These are phyloP conservation scores for Adelges cooleyi DNA, from an alignment of 1,140 invertebrate genomes.

Conservation along the genomic window DNA sequence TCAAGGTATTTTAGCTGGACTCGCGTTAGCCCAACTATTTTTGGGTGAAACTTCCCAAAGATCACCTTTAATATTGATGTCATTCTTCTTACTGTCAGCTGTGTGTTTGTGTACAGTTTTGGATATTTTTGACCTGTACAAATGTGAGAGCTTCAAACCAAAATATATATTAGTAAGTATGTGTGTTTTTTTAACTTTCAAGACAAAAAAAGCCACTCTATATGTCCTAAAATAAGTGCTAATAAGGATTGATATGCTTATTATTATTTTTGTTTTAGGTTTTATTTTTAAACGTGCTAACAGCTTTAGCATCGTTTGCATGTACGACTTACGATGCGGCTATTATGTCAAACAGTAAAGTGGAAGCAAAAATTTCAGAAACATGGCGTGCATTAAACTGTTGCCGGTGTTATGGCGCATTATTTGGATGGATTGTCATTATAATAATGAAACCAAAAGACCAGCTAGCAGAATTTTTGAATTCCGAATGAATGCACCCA, in stretches of 20 bases:
- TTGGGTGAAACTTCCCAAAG: conserved; percentile 10
- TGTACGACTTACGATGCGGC: conserved; percentile 19
- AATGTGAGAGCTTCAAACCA: conserved; percentile 19
- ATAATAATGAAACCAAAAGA: conserved; percentile 20
- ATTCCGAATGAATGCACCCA: no score
- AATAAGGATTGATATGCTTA: no score
- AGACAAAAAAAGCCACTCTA: no score
- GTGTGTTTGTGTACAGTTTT: conserved; percentile 20
- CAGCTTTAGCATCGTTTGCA: conserved; percentile 23
- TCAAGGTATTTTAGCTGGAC: conserved; percentile 11
- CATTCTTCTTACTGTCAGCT: conserved; percentile 13
- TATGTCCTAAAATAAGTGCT: no score
- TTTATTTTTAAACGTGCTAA: conserved; percentile 13
- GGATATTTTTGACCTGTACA: conserved; percentile 18
- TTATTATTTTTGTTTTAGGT: conserved; percentile 6
- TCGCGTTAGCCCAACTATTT: conserved; percentile 14
- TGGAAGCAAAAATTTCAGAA: conserved; percentile 3
- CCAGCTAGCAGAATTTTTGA: conserved; percentile 16
- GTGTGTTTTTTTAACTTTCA: no score
- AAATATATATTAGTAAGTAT: conserved; percentile 26
- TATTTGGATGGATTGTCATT: conserved; percentile 18
- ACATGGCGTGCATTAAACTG: conserved; percentile 23
- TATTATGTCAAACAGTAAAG: conserved; percentile 19
- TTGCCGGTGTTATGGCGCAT: conserved; percentile 20
- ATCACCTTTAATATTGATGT: conserved; percentile 25